phyloP scores from a whole-genome alignment of 2,113 vertebrate species.

The Oncorhynchus gorbuscha region DNA sequence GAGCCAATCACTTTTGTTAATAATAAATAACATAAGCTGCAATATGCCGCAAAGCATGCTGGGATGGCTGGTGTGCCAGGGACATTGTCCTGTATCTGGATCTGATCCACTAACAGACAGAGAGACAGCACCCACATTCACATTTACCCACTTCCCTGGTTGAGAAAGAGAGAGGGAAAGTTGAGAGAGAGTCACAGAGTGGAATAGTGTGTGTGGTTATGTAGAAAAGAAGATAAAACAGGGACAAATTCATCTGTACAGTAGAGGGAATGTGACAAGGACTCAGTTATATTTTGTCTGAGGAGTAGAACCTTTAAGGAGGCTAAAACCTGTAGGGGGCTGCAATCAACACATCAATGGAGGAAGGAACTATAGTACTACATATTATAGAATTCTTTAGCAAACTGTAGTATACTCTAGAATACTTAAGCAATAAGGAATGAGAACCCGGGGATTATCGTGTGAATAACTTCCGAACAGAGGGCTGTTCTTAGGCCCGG shows the following conservation, averaged over 20 bases:
- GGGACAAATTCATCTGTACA: not conserved
- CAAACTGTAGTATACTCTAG: too few relatives aligned
- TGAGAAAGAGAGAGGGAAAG: not conserved
- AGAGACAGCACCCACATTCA: not conserved
- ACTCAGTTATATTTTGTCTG: not conserved
- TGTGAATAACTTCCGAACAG: too few relatives aligned
- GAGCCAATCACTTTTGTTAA: slow-evolving; percentile 62
- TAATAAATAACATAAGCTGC: slow-evolving; percentile 70
- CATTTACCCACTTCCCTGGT: not conserved
- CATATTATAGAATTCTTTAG: too few relatives aligned
- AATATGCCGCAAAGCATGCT: slow-evolving; percentile 28
- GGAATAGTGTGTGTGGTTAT: not conserved
- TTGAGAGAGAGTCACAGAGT: not conserved
- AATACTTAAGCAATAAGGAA: too few relatives aligned
- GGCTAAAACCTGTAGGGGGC: not conserved
- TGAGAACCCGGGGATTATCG: too few relatives aligned
- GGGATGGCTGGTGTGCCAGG: slow-evolving; percentile 32
- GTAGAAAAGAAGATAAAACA: not conserved
- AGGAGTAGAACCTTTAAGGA: not conserved
- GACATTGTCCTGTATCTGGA: slow-evolving; percentile 24
- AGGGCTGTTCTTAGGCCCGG: too few relatives aligned
- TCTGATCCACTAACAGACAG: slow-evolving; percentile 13
- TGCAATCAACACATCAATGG: not conserved
- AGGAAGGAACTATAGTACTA: too few relatives aligned
- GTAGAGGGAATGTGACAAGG: not conserved